These are phyloP conservation scores for Trididemnum miniatum DNA, from an alignment of 23 tunicate species.

Conservation along the genomic window DNA sequence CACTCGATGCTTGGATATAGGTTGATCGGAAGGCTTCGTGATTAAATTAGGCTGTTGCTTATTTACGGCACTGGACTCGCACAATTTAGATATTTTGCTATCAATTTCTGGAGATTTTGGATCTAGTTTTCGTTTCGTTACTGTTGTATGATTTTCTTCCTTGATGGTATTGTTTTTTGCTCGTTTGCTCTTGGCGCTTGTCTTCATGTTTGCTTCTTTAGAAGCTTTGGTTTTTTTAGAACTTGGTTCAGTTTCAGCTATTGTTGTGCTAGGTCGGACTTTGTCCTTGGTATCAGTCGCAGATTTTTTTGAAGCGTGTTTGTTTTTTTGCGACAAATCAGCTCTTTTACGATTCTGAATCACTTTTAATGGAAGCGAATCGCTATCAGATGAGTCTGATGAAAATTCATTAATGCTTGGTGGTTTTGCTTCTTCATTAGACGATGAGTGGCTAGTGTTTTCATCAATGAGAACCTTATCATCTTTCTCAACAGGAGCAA, in stretches of 20 bases:
- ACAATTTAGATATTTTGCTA: not conserved
- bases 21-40: not conserved
- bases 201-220: not conserved
- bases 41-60: no score
- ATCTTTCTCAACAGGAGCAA: not conserved
- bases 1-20: slow-evolving; percentile 12
- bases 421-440: not conserved
- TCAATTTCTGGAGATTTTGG: not conserved
- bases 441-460: not conserved
- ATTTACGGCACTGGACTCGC: no score
- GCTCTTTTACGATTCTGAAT: not conserved
- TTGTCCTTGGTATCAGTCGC: not conserved
- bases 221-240: not conserved
- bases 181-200: not conserved
- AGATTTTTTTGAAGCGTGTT: not conserved
- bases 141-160: not conserved
- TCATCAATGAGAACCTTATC: not conserved
- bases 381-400: not conserved
- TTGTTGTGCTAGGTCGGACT: not conserved
- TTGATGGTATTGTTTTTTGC: not conserved
- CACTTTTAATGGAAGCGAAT: not conserved
- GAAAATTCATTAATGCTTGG: slow-evolving; percentile 7
- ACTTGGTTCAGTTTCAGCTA: not conserved
- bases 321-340: not conserved
- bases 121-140: not conserved